phyloP scores from a whole-genome alignment of 2,113 vertebrate species.

The Melanerpes formicivorus region DNA sequence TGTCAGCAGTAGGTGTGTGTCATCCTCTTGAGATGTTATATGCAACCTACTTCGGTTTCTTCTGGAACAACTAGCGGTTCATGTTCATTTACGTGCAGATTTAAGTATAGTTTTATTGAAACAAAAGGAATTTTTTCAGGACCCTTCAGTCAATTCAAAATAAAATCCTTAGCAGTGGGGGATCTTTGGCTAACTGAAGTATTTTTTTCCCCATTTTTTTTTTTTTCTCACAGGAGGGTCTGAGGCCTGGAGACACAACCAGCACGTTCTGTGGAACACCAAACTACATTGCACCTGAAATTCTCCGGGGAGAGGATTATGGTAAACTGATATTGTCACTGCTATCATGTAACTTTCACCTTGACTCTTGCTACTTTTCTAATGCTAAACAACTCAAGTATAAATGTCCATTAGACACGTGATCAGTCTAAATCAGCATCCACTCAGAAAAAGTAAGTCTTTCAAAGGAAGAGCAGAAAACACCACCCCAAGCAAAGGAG shows the following conservation, averaged over 20 bases:
- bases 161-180: background rate
- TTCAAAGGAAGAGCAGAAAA: background rate
- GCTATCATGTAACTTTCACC: background rate
- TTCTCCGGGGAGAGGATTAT: constrained; percentile 97
- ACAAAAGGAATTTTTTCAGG: background rate
- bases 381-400: background rate
- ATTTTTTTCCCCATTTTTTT: background rate
- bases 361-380: background rate
- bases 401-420: background rate
- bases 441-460: background rate
- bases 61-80: background rate
- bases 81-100: background rate
- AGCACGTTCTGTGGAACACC: constrained; percentile 99
- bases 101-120: background rate
- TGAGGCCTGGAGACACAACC: constrained; percentile 97
- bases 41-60: background rate
- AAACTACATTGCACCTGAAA: constrained; percentile 98
- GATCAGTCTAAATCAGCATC: background rate
- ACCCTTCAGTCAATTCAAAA: background rate
- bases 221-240: constrained; percentile 86
- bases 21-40: background rate
- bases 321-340: constrained; percentile 78
- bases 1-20: background rate
- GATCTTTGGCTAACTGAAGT: background rate
- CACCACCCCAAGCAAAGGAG: background rate